phyloP scores from a whole-genome alignment of 1,140 invertebrate genomes.

The Aricia agestis region DNA sequence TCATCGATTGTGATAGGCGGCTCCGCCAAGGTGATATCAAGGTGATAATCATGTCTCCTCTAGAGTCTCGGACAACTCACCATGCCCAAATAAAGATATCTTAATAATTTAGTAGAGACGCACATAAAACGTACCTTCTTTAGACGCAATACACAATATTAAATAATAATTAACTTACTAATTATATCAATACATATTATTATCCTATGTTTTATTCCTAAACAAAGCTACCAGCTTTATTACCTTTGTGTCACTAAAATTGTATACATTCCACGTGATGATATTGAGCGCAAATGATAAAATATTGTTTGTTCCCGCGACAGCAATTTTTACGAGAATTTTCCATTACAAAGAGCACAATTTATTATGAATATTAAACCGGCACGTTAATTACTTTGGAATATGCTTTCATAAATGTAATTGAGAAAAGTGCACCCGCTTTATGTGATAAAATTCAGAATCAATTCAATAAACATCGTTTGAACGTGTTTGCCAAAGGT shows the following conservation, averaged over 20 bases:
- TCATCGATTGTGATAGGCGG: no score
- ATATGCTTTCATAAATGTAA: neutral
- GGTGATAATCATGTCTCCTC: no score
- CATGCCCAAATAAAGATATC: no score
- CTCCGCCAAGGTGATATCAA: no score
- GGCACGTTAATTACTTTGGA: neutral
- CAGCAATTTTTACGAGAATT: conserved; percentile 16
- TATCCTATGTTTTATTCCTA: conserved; percentile 61
- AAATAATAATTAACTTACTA: no score
- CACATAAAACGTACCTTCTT: no score
- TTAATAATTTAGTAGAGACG: no score
- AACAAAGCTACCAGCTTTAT: neutral
- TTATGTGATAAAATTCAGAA: neutral
- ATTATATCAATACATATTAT: no score
- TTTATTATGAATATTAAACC: neutral
- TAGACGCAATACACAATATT: no score
- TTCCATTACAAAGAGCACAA: neutral
- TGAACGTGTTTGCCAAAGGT: neutral
- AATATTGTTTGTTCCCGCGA: neutral
- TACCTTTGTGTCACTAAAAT: neutral
- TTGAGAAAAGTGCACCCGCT: neutral
- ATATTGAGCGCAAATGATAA: neutral
- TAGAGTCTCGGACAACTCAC: no score
- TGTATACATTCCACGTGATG: neutral
- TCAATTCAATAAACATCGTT: neutral